phyloP scores from a whole-genome alignment of 2,888 invertebrate species.

The Pilophorus perplexus region DNA sequence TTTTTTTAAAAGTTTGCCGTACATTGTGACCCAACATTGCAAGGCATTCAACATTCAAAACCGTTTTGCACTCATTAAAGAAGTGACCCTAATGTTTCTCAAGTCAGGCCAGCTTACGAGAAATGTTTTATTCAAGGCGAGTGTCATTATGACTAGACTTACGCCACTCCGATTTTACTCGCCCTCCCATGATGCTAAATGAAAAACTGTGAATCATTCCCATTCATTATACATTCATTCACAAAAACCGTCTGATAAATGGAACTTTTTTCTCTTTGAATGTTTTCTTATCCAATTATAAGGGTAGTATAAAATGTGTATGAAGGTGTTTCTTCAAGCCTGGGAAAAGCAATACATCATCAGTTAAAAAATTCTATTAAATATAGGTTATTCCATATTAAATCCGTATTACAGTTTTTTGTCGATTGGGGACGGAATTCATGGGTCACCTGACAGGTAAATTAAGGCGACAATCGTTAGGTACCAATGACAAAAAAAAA shows the following conservation, averaged over 20 bases:
- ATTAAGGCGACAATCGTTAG: background rate
- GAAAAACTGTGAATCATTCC: background rate
- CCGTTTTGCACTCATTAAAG: no score
- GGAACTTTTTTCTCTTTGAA: background rate
- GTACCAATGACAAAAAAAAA: background rate
- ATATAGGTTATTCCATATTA: slow-evolving; percentile 20
- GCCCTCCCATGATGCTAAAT: no score
- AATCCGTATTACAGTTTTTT: slow-evolving; percentile 21
- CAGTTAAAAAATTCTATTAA: slow-evolving; percentile 8
- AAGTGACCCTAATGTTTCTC: no score
- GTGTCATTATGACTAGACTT: no score
- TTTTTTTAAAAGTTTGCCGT: no score
- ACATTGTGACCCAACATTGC: no score
- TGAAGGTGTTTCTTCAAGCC: background rate
- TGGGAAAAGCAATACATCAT: background rate
- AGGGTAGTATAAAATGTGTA: slow-evolving; percentile 1
- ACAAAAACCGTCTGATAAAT: background rate
- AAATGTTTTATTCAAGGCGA: no score
- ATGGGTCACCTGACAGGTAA: slow-evolving; percentile 1
- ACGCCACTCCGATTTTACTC: no score
- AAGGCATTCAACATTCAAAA: no score
- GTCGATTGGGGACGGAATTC: background rate
- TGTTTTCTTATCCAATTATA: background rate
- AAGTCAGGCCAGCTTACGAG: no score
- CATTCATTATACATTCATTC: background rate